phyloP scores from a whole-genome alignment of 1,140 invertebrate genomes.

The Aethina tumida region DNA sequence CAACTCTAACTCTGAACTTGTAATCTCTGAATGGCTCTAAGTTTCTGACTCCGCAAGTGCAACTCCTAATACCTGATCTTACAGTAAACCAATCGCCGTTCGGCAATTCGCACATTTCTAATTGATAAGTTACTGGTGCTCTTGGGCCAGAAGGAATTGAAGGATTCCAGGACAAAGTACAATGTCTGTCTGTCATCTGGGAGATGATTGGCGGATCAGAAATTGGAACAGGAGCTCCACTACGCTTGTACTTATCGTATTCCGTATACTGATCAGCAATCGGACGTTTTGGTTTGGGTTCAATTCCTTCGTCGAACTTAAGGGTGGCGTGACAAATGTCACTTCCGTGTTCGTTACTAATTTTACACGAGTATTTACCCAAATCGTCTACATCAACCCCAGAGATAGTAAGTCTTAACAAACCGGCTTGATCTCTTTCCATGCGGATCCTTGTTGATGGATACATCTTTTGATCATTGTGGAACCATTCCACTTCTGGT shows the following conservation, averaged over 20 bases:
- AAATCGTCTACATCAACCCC: conserved; percentile 67
- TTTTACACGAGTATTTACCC: conserved; percentile 71
- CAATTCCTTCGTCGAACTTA: conserved; percentile 60
- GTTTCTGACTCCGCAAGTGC: conserved; percentile 73
- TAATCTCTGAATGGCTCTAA: conserved; percentile 82
- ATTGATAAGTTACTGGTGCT: conserved; percentile 80
- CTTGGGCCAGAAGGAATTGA: conserved; percentile 71
- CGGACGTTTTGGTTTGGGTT: conserved; percentile 56
- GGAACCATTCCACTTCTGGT: conserved; percentile 77
- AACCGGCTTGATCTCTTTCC: conserved; percentile 69
- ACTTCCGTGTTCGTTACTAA: conserved; percentile 75
- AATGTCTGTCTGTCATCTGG: conserved; percentile 72
- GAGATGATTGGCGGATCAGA: conserved; percentile 81
- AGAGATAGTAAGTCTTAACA: conserved; percentile 66
- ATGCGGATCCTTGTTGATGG: conserved; percentile 71
- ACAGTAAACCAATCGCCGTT: conserved; percentile 82
- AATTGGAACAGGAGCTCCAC: conserved; percentile 71
- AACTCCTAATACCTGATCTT: conserved; percentile 69
- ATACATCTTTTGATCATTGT: conserved; percentile 67
- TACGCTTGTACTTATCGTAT: conserved; percentile 71
- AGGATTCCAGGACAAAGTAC: conserved; percentile 85
- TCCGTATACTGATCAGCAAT: conserved; percentile 73
- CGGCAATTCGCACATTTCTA: conserved; percentile 87
- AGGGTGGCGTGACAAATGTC: conserved; percentile 72
- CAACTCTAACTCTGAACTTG: conserved; percentile 85